Percentiles rank a stretch among this genome's conserved stretches.
phyloP scores from a whole-genome alignment of 2,888 invertebrate genomes.

The Leptinotarsa juncta region DNA sequence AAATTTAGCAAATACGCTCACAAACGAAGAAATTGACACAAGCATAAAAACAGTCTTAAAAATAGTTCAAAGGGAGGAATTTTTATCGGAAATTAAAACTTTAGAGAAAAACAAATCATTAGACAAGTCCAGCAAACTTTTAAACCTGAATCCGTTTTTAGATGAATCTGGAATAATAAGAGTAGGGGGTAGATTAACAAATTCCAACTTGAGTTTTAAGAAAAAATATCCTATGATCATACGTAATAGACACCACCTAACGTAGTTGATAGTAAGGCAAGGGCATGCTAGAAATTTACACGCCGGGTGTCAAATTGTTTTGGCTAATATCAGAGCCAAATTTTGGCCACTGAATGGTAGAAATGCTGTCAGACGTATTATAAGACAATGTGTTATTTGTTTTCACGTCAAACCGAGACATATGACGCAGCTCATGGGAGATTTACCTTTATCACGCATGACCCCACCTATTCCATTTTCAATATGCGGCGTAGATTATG shows the following conservation, averaged over 20 bases:
- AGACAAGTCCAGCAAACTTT: background rate
- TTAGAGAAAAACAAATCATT: background rate
- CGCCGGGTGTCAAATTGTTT: conserved; percentile 41
- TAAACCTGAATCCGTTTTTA: background rate
- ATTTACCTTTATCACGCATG: conserved; percentile 46
- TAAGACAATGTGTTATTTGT: conserved; percentile 40
- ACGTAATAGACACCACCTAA: background rate
- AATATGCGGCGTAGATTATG: conserved; percentile 44
- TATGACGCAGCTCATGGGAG: conserved; percentile 48
- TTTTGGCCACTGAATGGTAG: conserved; percentile 40
- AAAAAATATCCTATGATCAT: conserved; percentile 18
- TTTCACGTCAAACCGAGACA: conserved; percentile 35
- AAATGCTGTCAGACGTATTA: conserved; percentile 15
- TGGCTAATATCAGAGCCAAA: conserved; percentile 30
- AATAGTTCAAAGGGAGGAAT: too few relatives aligned
- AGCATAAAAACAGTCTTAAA: too few relatives aligned
- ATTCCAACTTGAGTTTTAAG: conserved; percentile 5
- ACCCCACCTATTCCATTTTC: conserved; percentile 39
- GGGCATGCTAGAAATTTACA: conserved; percentile 42
- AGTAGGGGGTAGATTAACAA: conserved; percentile 26
- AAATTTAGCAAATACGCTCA: too few relatives aligned
- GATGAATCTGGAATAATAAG: conserved; percentile 19
- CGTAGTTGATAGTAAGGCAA: conserved; percentile 32
- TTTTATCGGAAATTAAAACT: too few relatives aligned
- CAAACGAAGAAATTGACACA: too few relatives aligned